Percentiles rank a stretch among this genome's conserved stretches.
phyloP scores from a whole-genome alignment of 2,888 invertebrate genomes.

The Chrysolina oricalcia region DNA sequence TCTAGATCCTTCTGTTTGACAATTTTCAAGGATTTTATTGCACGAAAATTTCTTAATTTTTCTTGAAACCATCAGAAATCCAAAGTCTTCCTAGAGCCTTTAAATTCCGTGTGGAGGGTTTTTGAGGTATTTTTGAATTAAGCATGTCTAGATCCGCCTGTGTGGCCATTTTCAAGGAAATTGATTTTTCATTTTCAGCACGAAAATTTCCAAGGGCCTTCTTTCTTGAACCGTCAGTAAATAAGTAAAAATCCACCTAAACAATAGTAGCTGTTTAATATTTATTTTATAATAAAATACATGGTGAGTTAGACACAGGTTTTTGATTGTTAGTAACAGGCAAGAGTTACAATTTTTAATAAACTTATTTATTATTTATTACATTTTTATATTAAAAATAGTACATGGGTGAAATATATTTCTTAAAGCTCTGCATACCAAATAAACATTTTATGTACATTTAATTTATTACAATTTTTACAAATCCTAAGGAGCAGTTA shows the following conservation, averaged over 20 bases:
- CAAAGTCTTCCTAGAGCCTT: no score
- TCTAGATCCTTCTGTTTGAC: no score
- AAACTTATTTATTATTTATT: constrained; percentile 26
- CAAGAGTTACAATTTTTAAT: constrained; percentile 54
- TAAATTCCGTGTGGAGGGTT: no score
- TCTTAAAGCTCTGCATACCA: constrained; percentile 61
- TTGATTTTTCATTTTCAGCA: no score
- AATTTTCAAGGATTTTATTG: no score
- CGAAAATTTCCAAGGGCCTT: no score
- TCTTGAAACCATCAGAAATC: no score
- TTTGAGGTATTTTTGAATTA: no score
- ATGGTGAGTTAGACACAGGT: constrained; percentile 53
- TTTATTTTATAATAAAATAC: constrained; percentile 60
- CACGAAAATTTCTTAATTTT: no score
- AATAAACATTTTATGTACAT: constrained; percentile 55
- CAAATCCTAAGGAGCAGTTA: constrained; percentile 39
- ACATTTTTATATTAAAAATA: constrained; percentile 24
- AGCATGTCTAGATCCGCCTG: no score
- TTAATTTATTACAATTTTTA: constrained; percentile 17
- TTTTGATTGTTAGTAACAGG: constrained; percentile 53
- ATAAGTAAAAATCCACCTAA: constrained; percentile 52
- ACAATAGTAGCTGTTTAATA: constrained; percentile 48
- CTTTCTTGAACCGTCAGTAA: no score
- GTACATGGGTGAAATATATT: constrained; percentile 49
- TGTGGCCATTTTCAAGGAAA: no score